Evolutionary conservation across 2,888 invertebrate genomes (phyloP), one percentile per base, ranked within the genome.

Genomic region (Esperia sulphurella): DNA sequence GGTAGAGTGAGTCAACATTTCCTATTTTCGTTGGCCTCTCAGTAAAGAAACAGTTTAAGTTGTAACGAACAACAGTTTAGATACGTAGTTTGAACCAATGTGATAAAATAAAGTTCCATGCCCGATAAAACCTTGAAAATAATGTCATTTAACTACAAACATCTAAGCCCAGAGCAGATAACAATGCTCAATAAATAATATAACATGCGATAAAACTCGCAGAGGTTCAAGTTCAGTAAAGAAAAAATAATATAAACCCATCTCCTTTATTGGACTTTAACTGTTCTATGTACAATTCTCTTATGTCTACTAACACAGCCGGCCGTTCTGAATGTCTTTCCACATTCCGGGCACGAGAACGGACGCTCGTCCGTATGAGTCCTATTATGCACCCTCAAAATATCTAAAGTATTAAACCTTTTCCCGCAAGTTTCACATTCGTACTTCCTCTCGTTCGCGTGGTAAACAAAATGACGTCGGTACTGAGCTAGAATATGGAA

Each of bases 341-440:
- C 87, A 49, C 91, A 91, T 35, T 88, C 81, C 3, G 75, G 67
- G 55, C 91, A 91, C 21, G 71, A 63, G 58, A 86, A 90, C 0
- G 90, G 88, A 28, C 88, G 61, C 55, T 88, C 88, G 12, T 90
- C 88, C 0, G 87, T 87, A 46, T 91, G 91, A 0, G 79, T 89
- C 44, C 90, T 75, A 43, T 78, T 74, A 50, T 92, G 92, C 0
- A 90, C 87, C 41, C 71, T 73, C 39, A 92, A 65, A 14, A 91
- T 90, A 46, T 91, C 91, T 28, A 83, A 63, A 3, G 91, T 90
- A 45, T 90, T 90, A 53, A 91, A 92, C 8, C 90, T 69, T 55
- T 91, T 91, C 0, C 90, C 89, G 52, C 91, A 91, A 0, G 90
- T 84, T 5, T 86, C 83, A 50, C 91, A 91, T 6, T 77, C 80